Conservation (phyloP, 1,140 invertebrate genomes). For the Aradophagus sp. region DNA sequence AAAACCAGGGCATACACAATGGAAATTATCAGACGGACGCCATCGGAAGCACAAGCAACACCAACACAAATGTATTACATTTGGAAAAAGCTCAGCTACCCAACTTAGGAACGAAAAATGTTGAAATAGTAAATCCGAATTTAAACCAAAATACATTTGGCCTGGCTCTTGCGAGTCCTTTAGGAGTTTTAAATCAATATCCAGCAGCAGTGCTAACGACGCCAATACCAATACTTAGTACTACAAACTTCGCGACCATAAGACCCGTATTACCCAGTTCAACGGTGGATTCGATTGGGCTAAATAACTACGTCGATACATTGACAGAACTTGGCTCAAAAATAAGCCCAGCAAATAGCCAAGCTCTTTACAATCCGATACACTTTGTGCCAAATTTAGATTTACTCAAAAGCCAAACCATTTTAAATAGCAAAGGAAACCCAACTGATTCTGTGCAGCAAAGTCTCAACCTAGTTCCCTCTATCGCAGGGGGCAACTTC, state of each 20-base stretch:
- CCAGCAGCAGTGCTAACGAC: slow-evolving; percentile 66
- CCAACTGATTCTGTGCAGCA: slow-evolving; percentile 59
- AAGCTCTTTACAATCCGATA: slow-evolving; percentile 67
- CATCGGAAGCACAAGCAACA: slow-evolving; percentile 61
- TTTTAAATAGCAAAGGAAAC: slow-evolving; percentile 63
- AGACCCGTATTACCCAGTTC: slow-evolving; percentile 52
- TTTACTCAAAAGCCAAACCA: slow-evolving; percentile 65
- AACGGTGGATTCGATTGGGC: slow-evolving; percentile 39
- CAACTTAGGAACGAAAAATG: slow-evolving; percentile 64
- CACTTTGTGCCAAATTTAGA: slow-evolving; percentile 70
- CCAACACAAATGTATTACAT: slow-evolving; percentile 48
- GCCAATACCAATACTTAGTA: slow-evolving; percentile 67
- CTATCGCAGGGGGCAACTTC: slow-evolving; percentile 68
- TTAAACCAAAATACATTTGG: slow-evolving; percentile 64
- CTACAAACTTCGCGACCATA: slow-evolving; percentile 60
- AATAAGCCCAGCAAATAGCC: slow-evolving; percentile 45
- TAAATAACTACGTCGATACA: slow-evolving; percentile 62
- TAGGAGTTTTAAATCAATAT: slow-evolving; percentile 62
- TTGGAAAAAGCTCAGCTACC: slow-evolving; percentile 65
- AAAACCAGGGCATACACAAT: slow-evolving; percentile 41
- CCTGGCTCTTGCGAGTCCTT: slow-evolving; percentile 46
- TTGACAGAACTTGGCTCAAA: slow-evolving; percentile 64
- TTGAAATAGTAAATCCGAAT: slow-evolving; percentile 71
- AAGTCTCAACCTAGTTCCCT: slow-evolving; percentile 64
- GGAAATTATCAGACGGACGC: slow-evolving; percentile 58